A percentile compares a stretch with the other conserved stretches of the same genome.
Evolutionary conservation across 1,140 invertebrate genomes (phyloP).

Genomic region (Patella vulgata): DNA sequence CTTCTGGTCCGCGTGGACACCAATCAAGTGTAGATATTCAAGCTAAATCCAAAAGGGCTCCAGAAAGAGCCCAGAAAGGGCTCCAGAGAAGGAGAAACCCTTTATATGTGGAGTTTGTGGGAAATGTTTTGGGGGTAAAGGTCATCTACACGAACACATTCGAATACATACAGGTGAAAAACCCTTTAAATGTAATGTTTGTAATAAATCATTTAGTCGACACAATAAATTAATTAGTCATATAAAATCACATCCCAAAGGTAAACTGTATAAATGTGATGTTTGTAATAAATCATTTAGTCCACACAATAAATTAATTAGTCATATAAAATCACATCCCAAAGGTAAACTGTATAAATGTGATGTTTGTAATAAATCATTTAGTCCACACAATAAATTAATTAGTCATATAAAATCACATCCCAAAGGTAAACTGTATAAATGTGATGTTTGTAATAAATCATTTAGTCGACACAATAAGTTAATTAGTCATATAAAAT

Average conservation of each 20-base stretch:
- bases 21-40: too few relatives aligned
- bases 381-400: conserved; percentile 87
- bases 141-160: conserved; percentile 7
- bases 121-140: conserved; percentile 20
- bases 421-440: conserved; percentile 81
- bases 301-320: conserved; percentile 9
- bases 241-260: too few relatives aligned
- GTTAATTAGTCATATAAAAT: conserved; percentile 31
- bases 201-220: too few relatives aligned
- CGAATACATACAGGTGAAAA: conserved; percentile 25
- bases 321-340: conserved; percentile 26
- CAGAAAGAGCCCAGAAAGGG: too few relatives aligned
- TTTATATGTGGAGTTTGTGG: conserved; percentile 30
- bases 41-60: too few relatives aligned
- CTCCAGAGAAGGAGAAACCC: conserved; percentile 85
- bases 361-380: conserved; percentile 88
- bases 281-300: conserved; percentile 23
- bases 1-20: too few relatives aligned
- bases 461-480: conserved; percentile 26
- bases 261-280: too few relatives aligned
- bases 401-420: conserved; percentile 82
- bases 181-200: too few relatives aligned
- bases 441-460: conserved; percentile 70
- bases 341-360: conserved; percentile 41
- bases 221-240: too few relatives aligned